Evolutionary conservation across 2,797 vertebrate species (phyloP), one percentile per base, ranked within the genome.

Genomic region (Melanotaenia pygmaea): DNA sequence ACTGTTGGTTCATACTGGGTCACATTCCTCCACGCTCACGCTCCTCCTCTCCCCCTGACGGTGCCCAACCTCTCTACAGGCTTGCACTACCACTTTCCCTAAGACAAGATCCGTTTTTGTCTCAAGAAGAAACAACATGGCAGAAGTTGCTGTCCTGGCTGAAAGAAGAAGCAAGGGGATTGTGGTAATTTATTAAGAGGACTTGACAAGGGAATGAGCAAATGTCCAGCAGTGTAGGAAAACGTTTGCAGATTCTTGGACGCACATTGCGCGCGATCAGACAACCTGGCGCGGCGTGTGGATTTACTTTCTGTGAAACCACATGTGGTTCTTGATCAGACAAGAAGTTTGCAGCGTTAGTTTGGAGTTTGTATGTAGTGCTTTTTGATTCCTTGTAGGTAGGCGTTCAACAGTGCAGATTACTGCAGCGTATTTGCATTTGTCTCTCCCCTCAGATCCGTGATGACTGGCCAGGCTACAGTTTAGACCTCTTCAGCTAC

Each of bases 391-490:
- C 3, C 45, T n/a, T 45, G 16, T 47, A 47, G 45, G 45, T 8
- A n/a, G 45, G 45, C 43, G 53, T 13, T 54, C 4, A 28, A 2
- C 53, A 16, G 12, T 24, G 22, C 53, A 22, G 0, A 57, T 43
- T 24, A 22, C 32, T 38, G 4, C 18, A 16, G 4, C 47, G 3
- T 70, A 16, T 69, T 67, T 47, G 11, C 18, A 18, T 79, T 26
- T 62, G 1, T 83, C 6, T 67, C 18, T 12, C n/a, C 67, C 64
- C 53, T 14, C 77, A 94, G 96, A 96, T 98, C 87, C 88, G 82
- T 67, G 96, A 97, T 66, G 86, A 94, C 6, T 98, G 96, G 95
- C 94, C 96, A 0, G 96, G 97, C 28, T 98, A 98, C 86, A 93
- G 93, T 77, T 89, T 97, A 90, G 95, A 97, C 81, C 94, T 98